Base-by-base conservation (phyloP, 2,113 vertebrate species). In the Vulpes vulpes region DNA sequence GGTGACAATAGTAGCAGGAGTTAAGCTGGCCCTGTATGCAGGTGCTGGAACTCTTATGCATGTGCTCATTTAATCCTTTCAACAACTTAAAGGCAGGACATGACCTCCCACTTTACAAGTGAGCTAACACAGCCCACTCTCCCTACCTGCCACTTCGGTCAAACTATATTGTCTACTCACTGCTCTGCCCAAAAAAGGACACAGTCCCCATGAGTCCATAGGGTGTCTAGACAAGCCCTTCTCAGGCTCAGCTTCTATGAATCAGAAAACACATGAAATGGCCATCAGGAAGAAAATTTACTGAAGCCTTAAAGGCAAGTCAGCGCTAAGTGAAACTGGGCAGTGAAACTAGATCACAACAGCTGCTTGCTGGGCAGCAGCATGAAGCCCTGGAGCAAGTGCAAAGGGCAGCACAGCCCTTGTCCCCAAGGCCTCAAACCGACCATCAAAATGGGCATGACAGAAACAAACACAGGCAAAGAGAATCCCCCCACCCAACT, bases 1-100 rank as follows among this genome's bases (percentile, higher is more conserved):
- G 12, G 3, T 0, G 1, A 57, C 38, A 10, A 9, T 0, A 8
- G 25, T 1, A 11, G 62, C 19, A 8, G 14, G 65, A n/a, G 14
- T 27, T 11, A 51, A 59, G 49, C 25, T 0, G 16, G 43, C 57
- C 3, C 12, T 23, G 8, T 19, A 1, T 32, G 9, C 17, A 67
- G 32, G 12, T 38, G 30, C 69, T 49, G 11, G 17, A 3, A 1
- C 7, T 76, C 11, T 32, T 32, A 67, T 20, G 25, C 22, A 55
- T 17, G 23, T 11, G 55, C 71, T 79, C 8, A 0, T 11, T 55
- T 32, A 60, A 30, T 8, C 69, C 22, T 73, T 25, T 51, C 25
- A 78, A 51, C 80, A 57, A 30, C 5, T 27, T 30, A 11, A 60
- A 93, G 23, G 22, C 3, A 4, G 30, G 43, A 6, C 10, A 2